Evolutionary conservation across 2,888 invertebrate genomes (phyloP), one percentile per base, ranked within the genome.

Genomic region (Galerucella nymphaeae): DNA sequence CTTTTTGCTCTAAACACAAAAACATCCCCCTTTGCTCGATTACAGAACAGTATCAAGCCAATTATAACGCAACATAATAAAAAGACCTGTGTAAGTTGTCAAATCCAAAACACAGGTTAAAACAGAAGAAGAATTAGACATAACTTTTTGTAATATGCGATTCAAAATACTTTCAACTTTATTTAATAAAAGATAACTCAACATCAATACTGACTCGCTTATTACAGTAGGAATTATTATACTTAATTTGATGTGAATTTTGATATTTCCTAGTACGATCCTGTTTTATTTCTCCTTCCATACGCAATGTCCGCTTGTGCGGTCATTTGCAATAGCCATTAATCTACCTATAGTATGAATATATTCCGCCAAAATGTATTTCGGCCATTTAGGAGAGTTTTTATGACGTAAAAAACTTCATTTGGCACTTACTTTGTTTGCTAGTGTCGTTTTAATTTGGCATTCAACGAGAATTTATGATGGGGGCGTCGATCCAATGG

Each of bases 271-370:
- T 8, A 18, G 18, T 53, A 53, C 53, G 53, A 18, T 53, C 53
- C 53, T 18, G 61, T 42, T 62, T 62, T 16, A 16, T 41, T 13
- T 13, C 42, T 62, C 61, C 10, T 62, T 6, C 42, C 18, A 23
- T 62, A 42, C 16, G 61, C 61, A 62, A 62, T 13, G 16, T 62
- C 61, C 70, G 71, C 70, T 72, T 59, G 72, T 79, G 79, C 76
- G 79, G 79, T 76, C 79, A 78, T 79, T 78, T 76, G 78, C 77
- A 79, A 77, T 77, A 74, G 77, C 77, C 71, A 79, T 79, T 78
- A 79, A 79, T 79, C 77, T 75, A 68, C 71, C 73, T 72, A 67
- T 57, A 61, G 70, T 75, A 75, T 72, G 72, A 66, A 75, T 75
- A 75, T 72, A 64, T 59, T 70, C 70, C 18, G 66, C 70, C 66